These are phyloP conservation scores for Lucinisca nassula DNA, from an alignment of 2,888 invertebrate genomes.

Conservation along the genomic window DNA sequence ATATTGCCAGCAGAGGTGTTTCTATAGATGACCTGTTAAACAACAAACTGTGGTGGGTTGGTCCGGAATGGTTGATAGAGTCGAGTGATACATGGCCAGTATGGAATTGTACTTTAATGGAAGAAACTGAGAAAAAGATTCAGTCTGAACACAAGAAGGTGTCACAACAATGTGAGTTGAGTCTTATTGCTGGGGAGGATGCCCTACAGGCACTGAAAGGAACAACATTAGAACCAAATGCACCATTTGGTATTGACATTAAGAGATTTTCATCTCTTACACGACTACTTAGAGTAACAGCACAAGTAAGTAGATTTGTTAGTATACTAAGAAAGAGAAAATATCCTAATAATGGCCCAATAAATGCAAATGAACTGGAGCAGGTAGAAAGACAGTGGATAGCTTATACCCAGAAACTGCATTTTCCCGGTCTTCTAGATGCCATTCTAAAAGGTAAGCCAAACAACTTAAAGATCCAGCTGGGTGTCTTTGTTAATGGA, in stretches of 20 bases:
- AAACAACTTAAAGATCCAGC: too few species aligned
- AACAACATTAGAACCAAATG: neutral
- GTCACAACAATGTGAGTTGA: neutral
- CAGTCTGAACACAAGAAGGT: neutral
- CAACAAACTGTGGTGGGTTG: slow-evolving; percentile 16
- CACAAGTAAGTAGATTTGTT: slow-evolving; percentile 17
- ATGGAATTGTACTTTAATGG: neutral
- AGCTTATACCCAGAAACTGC: slow-evolving; percentile 14
- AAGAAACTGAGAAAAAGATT: neutral
- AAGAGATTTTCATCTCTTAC: slow-evolving; percentile 23
- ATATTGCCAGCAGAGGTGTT: slow-evolving; percentile 15
- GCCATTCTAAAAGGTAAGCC: too few species aligned
- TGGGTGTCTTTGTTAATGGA: too few species aligned
- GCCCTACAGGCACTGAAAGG: neutral
- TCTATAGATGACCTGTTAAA: neutral
- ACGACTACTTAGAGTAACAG: slow-evolving; percentile 48
- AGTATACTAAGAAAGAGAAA: slow-evolving; percentile 8
- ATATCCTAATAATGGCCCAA: neutral
- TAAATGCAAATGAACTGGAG: slow-evolving; percentile 24
- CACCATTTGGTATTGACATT: slow-evolving; percentile 35
- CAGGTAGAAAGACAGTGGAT: slow-evolving; percentile 39
- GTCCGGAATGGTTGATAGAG: slow-evolving; percentile 8
- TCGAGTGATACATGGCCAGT: neutral
- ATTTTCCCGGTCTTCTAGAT: too few species aligned
- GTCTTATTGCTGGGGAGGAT: neutral